Percentiles rank a stretch among this genome's conserved stretches.
These are phyloP conservation scores for Sebastes fasciatus DNA, from an alignment of 2,113 vertebrate species.

Conservation along the genomic window DNA sequence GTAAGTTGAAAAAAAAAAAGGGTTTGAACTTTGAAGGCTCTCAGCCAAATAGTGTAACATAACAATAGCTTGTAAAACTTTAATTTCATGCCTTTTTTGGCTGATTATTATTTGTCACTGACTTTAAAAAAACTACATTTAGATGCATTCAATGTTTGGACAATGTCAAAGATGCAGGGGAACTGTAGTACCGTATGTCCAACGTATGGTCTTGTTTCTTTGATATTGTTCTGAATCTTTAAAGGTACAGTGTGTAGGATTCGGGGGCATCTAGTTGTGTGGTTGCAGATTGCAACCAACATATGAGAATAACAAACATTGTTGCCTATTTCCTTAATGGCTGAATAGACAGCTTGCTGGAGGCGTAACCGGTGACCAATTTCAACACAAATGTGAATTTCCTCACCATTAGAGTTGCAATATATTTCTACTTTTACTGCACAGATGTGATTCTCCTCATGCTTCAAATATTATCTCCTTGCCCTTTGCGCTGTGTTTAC, in stretches of 20 bases:
- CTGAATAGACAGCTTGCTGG: neutral
- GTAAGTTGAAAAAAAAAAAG: neutral
- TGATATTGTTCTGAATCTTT: neutral
- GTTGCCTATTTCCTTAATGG: neutral
- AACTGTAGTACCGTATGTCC: neutral
- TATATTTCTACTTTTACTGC: neutral
- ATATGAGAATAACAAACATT: no score
- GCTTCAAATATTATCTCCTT: slow-evolving; percentile 54
- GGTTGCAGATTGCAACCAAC: no score
- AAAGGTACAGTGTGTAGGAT: neutral
- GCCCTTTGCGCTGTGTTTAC: slow-evolving; percentile 71
- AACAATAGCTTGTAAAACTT: neutral
- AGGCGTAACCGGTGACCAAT: neutral
- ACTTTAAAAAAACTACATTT: neutral
- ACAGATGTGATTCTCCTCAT: neutral
- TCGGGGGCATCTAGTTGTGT: no score
- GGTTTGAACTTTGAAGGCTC: neutral
- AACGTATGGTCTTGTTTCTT: neutral
- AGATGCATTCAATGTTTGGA: neutral
- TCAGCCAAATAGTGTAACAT: no score
- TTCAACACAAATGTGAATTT: neutral
- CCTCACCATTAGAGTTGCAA: neutral
- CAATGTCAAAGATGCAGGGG: neutral
- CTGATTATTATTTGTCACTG: neutral
- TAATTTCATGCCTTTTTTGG: neutral